Evolutionary conservation across 2,113 vertebrate genomes (phyloP).

Genomic region (Mustela nigripes): DNA sequence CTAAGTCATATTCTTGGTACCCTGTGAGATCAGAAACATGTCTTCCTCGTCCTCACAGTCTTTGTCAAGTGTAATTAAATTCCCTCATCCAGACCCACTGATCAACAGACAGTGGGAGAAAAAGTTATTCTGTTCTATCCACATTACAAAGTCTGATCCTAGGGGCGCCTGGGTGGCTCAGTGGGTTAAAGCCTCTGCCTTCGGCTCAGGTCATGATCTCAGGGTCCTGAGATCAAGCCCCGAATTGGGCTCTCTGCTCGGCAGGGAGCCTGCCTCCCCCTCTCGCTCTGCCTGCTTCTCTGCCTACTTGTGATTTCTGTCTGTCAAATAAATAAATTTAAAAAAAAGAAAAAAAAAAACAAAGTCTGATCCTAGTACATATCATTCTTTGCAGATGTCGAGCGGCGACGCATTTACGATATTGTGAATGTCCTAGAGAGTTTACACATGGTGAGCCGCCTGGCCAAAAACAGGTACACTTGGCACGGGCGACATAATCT

Average conservation of each 20-base stretch:
- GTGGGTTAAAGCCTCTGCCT: too few relatives aligned
- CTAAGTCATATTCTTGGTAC: background rate
- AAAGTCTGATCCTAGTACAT: background rate
- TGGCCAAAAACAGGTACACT: conserved; percentile 96
- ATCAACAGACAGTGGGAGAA: background rate
- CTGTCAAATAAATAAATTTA: too few relatives aligned
- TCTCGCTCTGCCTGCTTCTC: too few relatives aligned
- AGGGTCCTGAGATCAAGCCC: too few relatives aligned
- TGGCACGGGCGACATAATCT: conserved; percentile 96
- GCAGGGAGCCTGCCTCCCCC: too few relatives aligned
- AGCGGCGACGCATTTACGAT: conserved; percentile 97
- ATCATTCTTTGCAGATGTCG: conserved; percentile 89
- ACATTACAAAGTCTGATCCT: background rate
- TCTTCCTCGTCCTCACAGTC: background rate
- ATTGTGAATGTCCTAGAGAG: conserved; percentile 99
- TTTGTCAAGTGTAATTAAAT: background rate
- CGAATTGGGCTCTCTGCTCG: too few relatives aligned
- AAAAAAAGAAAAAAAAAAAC: too few relatives aligned
- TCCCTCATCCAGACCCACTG: background rate
- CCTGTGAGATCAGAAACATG: background rate
- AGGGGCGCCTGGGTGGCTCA: too few relatives aligned
- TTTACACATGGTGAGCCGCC: conserved; percentile 97
- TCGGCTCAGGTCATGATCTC: too few relatives aligned
- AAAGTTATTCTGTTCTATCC: background rate
- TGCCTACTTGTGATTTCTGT: too few relatives aligned